A percentile compares a stretch with the other conserved stretches of the same genome.
These are phyloP conservation scores for Melanaphis sacchari DNA, from an alignment of 1,140 invertebrate genomes.

Conservation along the genomic window DNA sequence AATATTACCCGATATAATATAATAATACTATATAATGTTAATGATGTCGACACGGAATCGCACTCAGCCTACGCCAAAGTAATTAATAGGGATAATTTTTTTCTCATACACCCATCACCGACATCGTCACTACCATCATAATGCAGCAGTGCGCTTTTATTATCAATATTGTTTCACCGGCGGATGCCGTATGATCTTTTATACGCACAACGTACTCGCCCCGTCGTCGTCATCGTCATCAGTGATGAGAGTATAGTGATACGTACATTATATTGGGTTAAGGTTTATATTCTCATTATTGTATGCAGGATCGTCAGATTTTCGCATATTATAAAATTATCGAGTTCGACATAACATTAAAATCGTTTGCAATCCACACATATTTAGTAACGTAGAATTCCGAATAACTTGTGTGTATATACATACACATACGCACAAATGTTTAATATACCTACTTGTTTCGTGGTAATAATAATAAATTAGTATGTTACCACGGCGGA, in stretches of 20 bases:
- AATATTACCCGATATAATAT: conserved; percentile 1
- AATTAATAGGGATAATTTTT: neutral
- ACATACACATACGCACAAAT: neutral
- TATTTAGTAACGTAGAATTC: neutral
- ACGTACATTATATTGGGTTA: neutral
- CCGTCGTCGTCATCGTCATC: neutral
- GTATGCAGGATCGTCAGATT: neutral
- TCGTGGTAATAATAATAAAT: no score
- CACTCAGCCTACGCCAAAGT: neutral
- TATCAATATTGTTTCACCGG: neutral
- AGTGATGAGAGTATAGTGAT: neutral
- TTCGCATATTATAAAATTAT: neutral
- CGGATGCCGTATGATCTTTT: neutral
- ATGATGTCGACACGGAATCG: neutral
- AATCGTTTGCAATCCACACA: neutral
- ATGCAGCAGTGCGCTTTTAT: neutral
- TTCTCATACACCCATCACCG: neutral
- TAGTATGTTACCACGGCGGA: neutral
- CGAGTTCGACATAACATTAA: neutral
- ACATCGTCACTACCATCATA: neutral
- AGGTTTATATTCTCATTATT: neutral
- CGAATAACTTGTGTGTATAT: neutral
- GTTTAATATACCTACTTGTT: neutral
- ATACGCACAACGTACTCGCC: neutral
- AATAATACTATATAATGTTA: neutral